Percentiles rank a stretch among this genome's conserved stretches.
Evolutionary conservation across 2,888 invertebrate species (phyloP).

Genomic region (Meliscaeva auricollis): DNA sequence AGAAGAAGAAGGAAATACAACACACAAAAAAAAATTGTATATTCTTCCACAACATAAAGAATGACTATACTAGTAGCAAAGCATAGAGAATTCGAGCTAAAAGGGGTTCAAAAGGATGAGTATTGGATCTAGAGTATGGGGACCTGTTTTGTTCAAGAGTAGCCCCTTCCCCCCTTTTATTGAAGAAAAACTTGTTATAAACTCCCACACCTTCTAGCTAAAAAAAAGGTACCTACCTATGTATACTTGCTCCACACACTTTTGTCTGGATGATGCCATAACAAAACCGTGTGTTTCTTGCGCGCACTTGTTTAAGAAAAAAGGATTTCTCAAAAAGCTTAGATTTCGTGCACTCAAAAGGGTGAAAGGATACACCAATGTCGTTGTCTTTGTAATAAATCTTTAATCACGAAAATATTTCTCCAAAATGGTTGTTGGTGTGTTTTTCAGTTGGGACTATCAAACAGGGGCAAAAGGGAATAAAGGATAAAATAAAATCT

Average conservation of each 20-base stretch:
- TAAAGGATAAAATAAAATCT: constrained; percentile 52
- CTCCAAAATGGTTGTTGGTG: constrained; percentile 43
- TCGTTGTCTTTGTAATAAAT: constrained; percentile 57
- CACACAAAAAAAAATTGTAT: constrained; percentile 23
- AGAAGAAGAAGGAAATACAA: constrained; percentile 42
- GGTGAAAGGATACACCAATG: constrained; percentile 58
- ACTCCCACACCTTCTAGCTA: constrained; percentile 56
- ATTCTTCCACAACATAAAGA: constrained; percentile 60
- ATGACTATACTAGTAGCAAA: constrained; percentile 19
- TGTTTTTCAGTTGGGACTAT: background rate
- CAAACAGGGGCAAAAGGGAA: background rate
- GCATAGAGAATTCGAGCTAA: constrained; percentile 7
- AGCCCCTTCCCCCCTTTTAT: background rate
- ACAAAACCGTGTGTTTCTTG: constrained; percentile 58
- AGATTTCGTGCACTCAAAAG: constrained; percentile 57
- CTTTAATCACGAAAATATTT: constrained; percentile 72
- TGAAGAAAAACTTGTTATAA: constrained; percentile 66
- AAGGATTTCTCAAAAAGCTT: constrained; percentile 54
- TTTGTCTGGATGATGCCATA: too few relatives aligned
- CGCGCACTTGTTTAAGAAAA: constrained; percentile 57
- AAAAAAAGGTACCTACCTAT: too few relatives aligned
- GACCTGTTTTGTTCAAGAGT: constrained; percentile 51
- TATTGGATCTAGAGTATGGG: constrained; percentile 19
- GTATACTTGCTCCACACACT: too few relatives aligned
- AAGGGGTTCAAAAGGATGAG: constrained; percentile 64